Conservation (phyloP, 2,113 vertebrate genomes). For the Paratilapia polleni region DNA sequence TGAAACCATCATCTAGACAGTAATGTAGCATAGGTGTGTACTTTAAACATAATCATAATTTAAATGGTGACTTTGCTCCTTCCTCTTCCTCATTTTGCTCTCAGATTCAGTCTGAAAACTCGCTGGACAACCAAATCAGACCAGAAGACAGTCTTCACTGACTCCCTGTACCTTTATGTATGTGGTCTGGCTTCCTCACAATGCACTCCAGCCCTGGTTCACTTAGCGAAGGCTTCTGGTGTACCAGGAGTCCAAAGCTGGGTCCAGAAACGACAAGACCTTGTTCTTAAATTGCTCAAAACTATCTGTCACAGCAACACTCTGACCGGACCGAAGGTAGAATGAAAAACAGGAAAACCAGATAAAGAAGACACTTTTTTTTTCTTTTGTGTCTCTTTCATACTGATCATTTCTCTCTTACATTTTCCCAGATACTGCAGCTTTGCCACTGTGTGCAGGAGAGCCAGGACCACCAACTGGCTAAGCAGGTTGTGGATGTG, state of each 20-base stretch:
- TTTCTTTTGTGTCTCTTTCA: not conserved
- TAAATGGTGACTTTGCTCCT: not conserved
- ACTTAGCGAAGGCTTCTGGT: constrained; percentile 60
- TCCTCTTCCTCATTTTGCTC: not conserved
- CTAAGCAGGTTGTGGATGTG: constrained; percentile 66
- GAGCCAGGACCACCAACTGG: constrained; percentile 81
- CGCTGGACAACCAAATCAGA: constrained; percentile 85
- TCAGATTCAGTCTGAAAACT: constrained; percentile 84
- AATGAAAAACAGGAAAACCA: not conserved
- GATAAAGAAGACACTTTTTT: not conserved
- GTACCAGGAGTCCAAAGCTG: constrained; percentile 36
- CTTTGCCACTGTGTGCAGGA: constrained; percentile 88
- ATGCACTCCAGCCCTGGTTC: constrained; percentile 78
- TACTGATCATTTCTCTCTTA: not conserved
- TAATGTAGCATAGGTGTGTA: not conserved
- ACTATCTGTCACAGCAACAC: constrained; percentile 75
- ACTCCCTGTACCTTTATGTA: constrained; percentile 85
- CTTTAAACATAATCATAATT: not conserved
- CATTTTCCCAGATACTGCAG: constrained; percentile 75
- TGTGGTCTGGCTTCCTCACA: constrained; percentile 84
- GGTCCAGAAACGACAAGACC: constrained; percentile 79
- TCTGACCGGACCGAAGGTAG: constrained; percentile 88
- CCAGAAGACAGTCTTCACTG: constrained; percentile 79
- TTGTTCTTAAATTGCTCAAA: constrained; percentile 76
- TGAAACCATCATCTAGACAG: not conserved